Base-by-base conservation (phyloP, 2,113 vertebrate genomes). In the Ailurus styani region DNA sequence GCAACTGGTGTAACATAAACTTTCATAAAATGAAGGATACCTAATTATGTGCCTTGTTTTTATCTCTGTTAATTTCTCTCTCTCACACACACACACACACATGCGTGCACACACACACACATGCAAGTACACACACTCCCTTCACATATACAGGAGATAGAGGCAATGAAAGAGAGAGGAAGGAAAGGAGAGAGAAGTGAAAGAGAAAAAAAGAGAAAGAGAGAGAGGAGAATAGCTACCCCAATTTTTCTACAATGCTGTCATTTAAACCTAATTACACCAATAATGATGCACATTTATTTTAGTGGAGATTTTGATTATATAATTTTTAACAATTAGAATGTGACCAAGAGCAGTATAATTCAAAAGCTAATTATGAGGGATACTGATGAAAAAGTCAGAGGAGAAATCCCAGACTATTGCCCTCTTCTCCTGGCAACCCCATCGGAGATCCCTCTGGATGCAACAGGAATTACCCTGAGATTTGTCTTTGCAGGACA, bases 311-410 rank as follows among this genome's bases (percentile, higher is more conserved):
- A 82, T 82, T 95, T 77, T 95, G 72, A 87, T 90, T 91, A 29
- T 75, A 45, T 79, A 70, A 95, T 91, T 97, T 97, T 97, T 95
- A 97, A 95, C 82, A 93, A 85, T 96, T 90, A 96, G 20, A 89
- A 85, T 75, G 21, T 93, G 11, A 10, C 23, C 75, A 50, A 75
- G 3, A 88, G 62, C 14, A 14, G 29, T 17, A 64, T 92, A 93
- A 78, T 34, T 97, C 52, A 95, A 95, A 94, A 84, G 7, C 54
- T 68, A 90, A 82, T 96, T 95, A 73, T 21, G n/a, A 62, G 45
- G 4, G 25, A n/a, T 27, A 7, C 20, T 90, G 13, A 42, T 55
- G 72, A 25, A 81, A 55, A 81, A 77, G 29, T 47, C 72, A 68
- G n/a, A 83, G 73, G 55, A 95, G 40, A 40, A 97, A 79, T 31